Evolutionary conservation across 2,888 invertebrate species (phyloP), one percentile per base, ranked within the genome.

Genomic region (Galerucella calmariensis): DNA sequence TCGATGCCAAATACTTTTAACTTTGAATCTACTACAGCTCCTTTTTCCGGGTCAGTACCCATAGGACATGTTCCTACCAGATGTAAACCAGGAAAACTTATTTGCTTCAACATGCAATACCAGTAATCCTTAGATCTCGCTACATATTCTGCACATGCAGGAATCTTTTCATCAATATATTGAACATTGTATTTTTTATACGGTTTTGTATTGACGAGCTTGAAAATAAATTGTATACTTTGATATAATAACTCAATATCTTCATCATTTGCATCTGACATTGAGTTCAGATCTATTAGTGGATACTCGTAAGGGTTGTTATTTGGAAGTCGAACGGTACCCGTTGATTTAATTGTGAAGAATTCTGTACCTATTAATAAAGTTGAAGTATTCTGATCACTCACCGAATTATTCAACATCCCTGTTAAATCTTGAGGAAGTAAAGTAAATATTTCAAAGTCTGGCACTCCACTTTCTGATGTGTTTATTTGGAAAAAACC

Each of bases 31-130:
- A 93, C 92, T 0, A 93, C 91, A 0, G 92, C 90, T 0, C 85
- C 88, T 0, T 89, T 88, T 80, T 92, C 91, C 0, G 84, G 87
- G 4, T 84, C 84, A 0, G 92, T 90, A 0, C 93, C 93, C 93
- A 93, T 93, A 78, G 91, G 91, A 80, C 91, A 91, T 0, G 93
- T 92, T 2, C 91, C 91, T 77, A 91, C 89, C 79, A 92, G 92
- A 84, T 93, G 93, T 81, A 92, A 92, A 12, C 67, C 69, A 2
- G 71, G 59, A 16, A 53, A 44, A 10, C 75, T 41, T n/a, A 72
- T 46, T 16, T 77, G 72, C 48, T 69, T 66, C 27, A 78, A 61
- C 4, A 51, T 62, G 59, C 78, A 78, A 20, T 74, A 67, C 78
- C 78, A 78, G 48, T 70, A 78, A 14, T 76, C 41, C 61, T 76